Evolutionary conservation across 2,888 invertebrate species (phyloP).

Genomic region (Steromphala cineraria): DNA sequence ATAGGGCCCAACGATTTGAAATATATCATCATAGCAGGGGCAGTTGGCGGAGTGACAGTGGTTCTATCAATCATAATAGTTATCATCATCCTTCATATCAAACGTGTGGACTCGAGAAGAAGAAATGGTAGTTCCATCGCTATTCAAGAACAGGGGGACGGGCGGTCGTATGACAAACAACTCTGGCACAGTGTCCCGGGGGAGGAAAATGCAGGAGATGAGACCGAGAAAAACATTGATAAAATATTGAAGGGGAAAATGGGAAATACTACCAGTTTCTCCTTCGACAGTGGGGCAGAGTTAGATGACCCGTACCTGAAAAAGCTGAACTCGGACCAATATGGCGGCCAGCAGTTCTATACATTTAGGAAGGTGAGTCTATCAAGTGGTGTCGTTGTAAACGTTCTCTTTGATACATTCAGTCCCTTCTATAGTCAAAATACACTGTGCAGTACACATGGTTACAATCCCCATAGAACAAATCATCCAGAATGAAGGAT

Average conservation of each 20-base stretch:
- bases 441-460: too few relatives aligned
- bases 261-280: constrained; percentile 27
- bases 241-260: constrained; percentile 18
- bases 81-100: constrained; percentile 38
- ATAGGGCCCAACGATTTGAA: constrained; percentile 36
- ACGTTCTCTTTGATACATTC: not conserved
- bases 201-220: constrained; percentile 37
- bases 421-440: not conserved
- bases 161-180: constrained; percentile 42
- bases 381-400: not conserved
- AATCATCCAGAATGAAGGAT: too few relatives aligned
- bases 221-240: constrained; percentile 29
- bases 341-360: constrained; percentile 42
- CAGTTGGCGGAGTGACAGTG: constrained; percentile 42
- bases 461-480: too few relatives aligned
- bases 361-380: constrained; percentile 44
- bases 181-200: constrained; percentile 46
- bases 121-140: constrained; percentile 29
- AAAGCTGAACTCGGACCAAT: constrained; percentile 37
- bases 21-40: constrained; percentile 47
- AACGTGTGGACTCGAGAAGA: constrained; percentile 28
- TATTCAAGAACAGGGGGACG: constrained; percentile 46
- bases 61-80: constrained; percentile 44
- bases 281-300: constrained; percentile 30
- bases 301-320: constrained; percentile 37